Conservation (phyloP, 2,113 vertebrate species). For the Neoarius graeffei region DNA sequence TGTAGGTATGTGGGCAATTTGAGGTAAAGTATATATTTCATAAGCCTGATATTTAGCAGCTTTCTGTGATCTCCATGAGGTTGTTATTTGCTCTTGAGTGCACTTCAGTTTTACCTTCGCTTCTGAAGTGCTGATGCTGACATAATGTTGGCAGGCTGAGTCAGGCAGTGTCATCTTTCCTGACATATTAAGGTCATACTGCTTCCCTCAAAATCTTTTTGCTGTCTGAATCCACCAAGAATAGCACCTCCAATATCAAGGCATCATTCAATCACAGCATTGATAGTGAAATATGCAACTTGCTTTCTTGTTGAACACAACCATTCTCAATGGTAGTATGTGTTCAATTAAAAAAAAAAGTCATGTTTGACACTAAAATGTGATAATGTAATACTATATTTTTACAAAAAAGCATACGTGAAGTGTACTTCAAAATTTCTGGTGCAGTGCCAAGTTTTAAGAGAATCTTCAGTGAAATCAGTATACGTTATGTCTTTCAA, state of each 20-base stretch:
- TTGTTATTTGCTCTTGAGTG: slow-evolving; percentile 14
- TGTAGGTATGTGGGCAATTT: background rate
- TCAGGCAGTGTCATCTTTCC: slow-evolving; percentile 57
- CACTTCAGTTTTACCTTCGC: slow-evolving; percentile 15
- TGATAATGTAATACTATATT: no score
- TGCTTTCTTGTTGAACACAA: slow-evolving; percentile 67
- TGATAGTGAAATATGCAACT: slow-evolving; percentile 68
- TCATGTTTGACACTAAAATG: no score
- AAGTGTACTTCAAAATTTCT: background rate
- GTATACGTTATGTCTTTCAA: slow-evolving; percentile 45
- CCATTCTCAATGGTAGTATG: slow-evolving; percentile 33
- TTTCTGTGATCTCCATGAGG: background rate
- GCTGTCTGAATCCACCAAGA: slow-evolving; percentile 57
- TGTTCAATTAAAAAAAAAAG: no score
- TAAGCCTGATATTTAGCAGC: background rate
- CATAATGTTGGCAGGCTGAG: slow-evolving; percentile 66
- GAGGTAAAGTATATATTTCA: background rate
- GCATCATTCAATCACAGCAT: slow-evolving; percentile 40
- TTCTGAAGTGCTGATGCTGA: slow-evolving; percentile 51
- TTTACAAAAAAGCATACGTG: background rate
- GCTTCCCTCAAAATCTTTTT: slow-evolving; percentile 49
- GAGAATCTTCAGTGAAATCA: slow-evolving; percentile 35
- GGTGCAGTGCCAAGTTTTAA: background rate
- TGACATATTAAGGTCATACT: slow-evolving; percentile 74
- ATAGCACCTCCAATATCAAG: slow-evolving; percentile 59